A percentile compares a stretch with the other conserved stretches of the same genome.
These are phyloP conservation scores for Scaptodrosophila lebanonensis DNA, from an alignment of 1,140 invertebrate genomes.

Conservation along the genomic window DNA sequence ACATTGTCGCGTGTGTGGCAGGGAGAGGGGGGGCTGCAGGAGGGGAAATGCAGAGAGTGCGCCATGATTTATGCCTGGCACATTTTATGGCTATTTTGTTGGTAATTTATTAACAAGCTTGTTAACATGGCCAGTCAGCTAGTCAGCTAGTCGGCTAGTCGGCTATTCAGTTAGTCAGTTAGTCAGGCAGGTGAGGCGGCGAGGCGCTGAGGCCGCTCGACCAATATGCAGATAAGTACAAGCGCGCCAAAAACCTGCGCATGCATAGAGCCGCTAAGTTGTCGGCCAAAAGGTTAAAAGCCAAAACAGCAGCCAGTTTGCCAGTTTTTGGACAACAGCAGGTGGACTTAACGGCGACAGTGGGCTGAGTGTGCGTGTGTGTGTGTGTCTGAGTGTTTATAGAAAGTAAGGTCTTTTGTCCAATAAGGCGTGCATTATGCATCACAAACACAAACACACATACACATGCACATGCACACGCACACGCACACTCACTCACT, in stretches of 20 bases:
- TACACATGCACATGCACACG: constrained; percentile 13
- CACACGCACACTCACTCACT: constrained; percentile 16
- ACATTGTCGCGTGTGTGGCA: not conserved
- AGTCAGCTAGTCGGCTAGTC: constrained; percentile 45
- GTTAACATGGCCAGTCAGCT: constrained; percentile 49
- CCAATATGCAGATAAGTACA: constrained; percentile 49
- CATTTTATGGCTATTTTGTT: constrained; percentile 75
- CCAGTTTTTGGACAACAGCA: constrained; percentile 44
- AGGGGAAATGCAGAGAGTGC: constrained; percentile 35
- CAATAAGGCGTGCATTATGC: constrained; percentile 32
- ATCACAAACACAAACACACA: too few species aligned
- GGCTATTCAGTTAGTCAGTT: constrained; percentile 37
- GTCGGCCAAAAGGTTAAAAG: constrained; percentile 58
- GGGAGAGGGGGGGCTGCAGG: not conserved
- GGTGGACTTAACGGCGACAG: constrained; percentile 50
- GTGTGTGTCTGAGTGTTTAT: constrained; percentile 57
- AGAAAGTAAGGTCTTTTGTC: constrained; percentile 58
- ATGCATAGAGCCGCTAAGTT: constrained; percentile 18
- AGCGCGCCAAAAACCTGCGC: constrained; percentile 35
- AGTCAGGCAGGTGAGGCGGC: too few species aligned
- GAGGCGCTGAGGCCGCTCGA: constrained; percentile 2
- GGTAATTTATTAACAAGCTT: constrained; percentile 76
- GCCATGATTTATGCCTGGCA: constrained; percentile 70
- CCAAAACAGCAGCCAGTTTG: constrained; percentile 50
- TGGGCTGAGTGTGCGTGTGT: constrained; percentile 24